Base-by-base conservation (phyloP, 1,140 invertebrate genomes). In the Pararge aegeria region DNA sequence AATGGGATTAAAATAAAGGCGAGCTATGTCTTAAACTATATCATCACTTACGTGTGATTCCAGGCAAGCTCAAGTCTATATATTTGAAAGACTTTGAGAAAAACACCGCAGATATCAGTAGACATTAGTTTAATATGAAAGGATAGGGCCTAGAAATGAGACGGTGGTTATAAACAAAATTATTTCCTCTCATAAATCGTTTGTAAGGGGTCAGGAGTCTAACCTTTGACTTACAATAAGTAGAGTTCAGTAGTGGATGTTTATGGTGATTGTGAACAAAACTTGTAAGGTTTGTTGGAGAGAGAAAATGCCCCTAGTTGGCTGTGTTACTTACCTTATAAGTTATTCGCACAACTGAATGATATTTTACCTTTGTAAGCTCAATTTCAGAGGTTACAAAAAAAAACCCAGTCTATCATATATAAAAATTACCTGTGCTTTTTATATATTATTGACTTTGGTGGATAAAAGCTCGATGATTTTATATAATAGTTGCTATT, bases 181-280 rank as follows among this genome's bases (percentile, higher is more conserved):
- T 46, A 46, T 46, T 46, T 46, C 42, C 42, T 46, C 42, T 46
- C 42, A 46, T 46, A 46, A 46, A 20, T 46, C 42, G 42, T 46
- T 42, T 46, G 42, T 16, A 46, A 46, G 20, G 42, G 42, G 42
- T 46, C 42, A 46, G 42, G 19, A 46, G 2, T n/a, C 42, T 46
- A 18, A 46, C 42, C 42, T 46, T 46, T 46, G 42, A 46, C 42
- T 18, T 20, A 46, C 42, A 20, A 46, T 46, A 46, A 46, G 42
- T 20, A 46, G 18, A 20, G 16, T 46, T 20, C 42, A 46, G 42
- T 46, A 46, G 42, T 46, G 42, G 42, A 46, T 46, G 42, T 46
- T 46, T 46, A 46, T 46, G 42, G 16, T 20, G 18, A 46, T 46
- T 46, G 19, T 46, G 42, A 46, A 46, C 19, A 46, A 12, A n/a